Conservation (phyloP, 2,797 vertebrate genomes). For the Enteromius paludinosus region DNA sequence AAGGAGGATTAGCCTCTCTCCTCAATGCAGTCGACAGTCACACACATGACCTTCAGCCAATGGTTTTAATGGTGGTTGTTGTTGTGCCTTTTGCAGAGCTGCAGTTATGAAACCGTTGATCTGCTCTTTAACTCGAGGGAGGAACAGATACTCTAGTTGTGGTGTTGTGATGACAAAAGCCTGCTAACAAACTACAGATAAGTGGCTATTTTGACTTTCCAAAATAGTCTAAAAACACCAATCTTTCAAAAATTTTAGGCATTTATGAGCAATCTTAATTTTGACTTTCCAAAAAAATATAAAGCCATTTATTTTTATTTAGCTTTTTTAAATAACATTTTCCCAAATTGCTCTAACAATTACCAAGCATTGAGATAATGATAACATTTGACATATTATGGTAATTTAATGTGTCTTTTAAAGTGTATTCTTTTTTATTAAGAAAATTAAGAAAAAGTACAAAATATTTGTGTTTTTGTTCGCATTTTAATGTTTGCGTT, state of each 20-base stretch:
- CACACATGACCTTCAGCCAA: constrained; percentile 42
- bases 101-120: not conserved
- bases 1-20: constrained; percentile 28
- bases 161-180: not conserved
- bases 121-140: not conserved
- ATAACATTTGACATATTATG: not conserved
- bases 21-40: not conserved
- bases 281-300: not conserved
- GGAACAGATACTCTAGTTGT: not conserved
- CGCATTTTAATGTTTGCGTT: not conserved
- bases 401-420: not conserved
- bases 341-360: not conserved
- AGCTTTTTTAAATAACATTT: not conserved
- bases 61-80: constrained; percentile 9
- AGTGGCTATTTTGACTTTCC: not conserved
- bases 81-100: not conserved
- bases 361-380: not conserved
- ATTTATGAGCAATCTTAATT: not conserved
- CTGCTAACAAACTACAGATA: not conserved
- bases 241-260: not conserved
- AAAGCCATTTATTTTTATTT: not conserved
- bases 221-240: not conserved
- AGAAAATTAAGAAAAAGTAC: not conserved
- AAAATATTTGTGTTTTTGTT: not conserved
- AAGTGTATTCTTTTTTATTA: not conserved